Conservation (phyloP, 1,140 invertebrate genomes). For the Cherax destructor region DNA sequence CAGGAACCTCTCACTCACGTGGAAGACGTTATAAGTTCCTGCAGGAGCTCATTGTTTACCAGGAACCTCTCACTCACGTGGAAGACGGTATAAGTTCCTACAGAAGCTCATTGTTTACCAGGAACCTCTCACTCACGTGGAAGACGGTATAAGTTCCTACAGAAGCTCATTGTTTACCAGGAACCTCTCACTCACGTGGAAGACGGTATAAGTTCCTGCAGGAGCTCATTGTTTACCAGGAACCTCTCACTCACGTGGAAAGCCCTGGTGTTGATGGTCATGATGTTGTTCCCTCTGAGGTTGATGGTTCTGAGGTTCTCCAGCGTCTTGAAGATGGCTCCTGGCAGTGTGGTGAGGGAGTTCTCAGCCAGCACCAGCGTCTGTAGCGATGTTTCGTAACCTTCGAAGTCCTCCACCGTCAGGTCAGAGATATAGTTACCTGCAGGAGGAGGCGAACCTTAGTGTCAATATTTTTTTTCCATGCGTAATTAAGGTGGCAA, state of each 20-base stretch:
- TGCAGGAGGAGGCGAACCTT: background rate
- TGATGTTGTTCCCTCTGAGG: slow-evolving; percentile 89
- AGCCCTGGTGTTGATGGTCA: slow-evolving; percentile 87
- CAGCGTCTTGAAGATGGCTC: slow-evolving; percentile 79
- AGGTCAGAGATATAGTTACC: slow-evolving; percentile 71
- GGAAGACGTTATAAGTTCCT: slow-evolving; percentile 77
- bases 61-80: slow-evolving; percentile 75
- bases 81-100: slow-evolving; percentile 76
- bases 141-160: slow-evolving; percentile 76
- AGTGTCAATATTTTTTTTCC: too few relatives aligned
- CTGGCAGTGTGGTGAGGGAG: slow-evolving; percentile 80
- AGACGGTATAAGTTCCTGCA: too few relatives aligned
- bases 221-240: background rate
- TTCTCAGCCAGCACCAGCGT: slow-evolving; percentile 86
- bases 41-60: background rate
- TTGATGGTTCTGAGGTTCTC: slow-evolving; percentile 98
- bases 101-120: background rate
- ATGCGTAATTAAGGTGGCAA: too few relatives aligned
- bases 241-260: slow-evolving; percentile 79
- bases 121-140: slow-evolving; percentile 75
- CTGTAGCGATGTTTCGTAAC: slow-evolving; percentile 95
- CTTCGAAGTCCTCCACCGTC: slow-evolving; percentile 83
- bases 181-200: slow-evolving; percentile 75
- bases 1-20: slow-evolving; percentile 73
- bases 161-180: background rate